A percentile compares a stretch with the other conserved stretches of the same genome.
Evolutionary conservation across 2,797 vertebrate species (phyloP).

Genomic region (Decapterus maruadsi): DNA sequence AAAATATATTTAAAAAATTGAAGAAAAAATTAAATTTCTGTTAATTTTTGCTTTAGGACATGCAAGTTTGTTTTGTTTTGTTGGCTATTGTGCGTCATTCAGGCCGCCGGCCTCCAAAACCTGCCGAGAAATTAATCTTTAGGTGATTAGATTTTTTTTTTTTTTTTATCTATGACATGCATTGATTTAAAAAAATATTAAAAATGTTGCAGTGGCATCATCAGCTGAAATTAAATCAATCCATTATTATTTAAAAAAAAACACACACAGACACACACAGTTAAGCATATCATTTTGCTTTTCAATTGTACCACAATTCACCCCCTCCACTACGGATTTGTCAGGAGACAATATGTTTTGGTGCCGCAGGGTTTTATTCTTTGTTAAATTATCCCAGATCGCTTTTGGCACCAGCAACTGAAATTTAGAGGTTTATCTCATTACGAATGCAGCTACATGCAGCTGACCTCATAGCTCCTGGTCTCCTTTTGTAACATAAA

Average conservation of each 20-base stretch:
- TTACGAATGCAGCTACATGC: slow-evolving; percentile 75
- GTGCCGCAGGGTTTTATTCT: slow-evolving; percentile 76
- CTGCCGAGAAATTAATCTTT: slow-evolving; percentile 33
- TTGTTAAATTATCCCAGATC: slow-evolving; percentile 76
- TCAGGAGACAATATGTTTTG: slow-evolving; percentile 76
- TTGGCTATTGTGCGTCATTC: slow-evolving; percentile 60
- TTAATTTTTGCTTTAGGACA: slow-evolving; percentile 36
- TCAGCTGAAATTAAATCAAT: slow-evolving; percentile 48
- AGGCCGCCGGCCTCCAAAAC: slow-evolving; percentile 36
- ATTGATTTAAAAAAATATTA: slow-evolving; percentile 30
- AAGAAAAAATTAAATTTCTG: slow-evolving; percentile 15
- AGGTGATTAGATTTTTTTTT: not conserved
- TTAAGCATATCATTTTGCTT: slow-evolving; percentile 57
- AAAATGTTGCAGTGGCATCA: slow-evolving; percentile 35
- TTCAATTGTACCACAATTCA: slow-evolving; percentile 51
- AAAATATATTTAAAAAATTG: not conserved
- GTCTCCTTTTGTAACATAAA: slow-evolving; percentile 77
- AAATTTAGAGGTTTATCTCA: slow-evolving; percentile 75
- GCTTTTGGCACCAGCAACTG: slow-evolving; percentile 70
- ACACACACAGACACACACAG: slow-evolving; percentile 6
- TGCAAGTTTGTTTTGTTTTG: slow-evolving; percentile 51
- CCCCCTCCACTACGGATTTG: slow-evolving; percentile 68
- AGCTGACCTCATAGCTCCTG: slow-evolving; percentile 78
- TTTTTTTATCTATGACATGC: slow-evolving; percentile 15
- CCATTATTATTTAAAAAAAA: not conserved